A percentile compares a stretch with the other conserved stretches of the same genome.
These are phyloP conservation scores for Agrilus cyanescens DNA, from an alignment of 2,888 invertebrate species.

Conservation along the genomic window DNA sequence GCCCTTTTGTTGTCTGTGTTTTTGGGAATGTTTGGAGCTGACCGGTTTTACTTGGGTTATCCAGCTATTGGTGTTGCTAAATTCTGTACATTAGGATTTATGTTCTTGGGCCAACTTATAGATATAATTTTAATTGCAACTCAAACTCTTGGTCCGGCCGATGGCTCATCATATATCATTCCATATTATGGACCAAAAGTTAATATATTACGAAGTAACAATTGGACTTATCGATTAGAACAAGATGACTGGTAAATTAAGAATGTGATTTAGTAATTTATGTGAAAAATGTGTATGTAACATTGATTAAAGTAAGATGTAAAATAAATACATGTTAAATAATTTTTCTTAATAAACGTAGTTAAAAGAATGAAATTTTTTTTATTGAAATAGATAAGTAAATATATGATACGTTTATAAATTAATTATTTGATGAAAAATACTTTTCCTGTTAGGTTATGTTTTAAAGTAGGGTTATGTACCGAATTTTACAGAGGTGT, in stretches of 20 bases:
- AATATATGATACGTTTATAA: too few relatives aligned
- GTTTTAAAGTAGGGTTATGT: too few relatives aligned
- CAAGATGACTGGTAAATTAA: conserved; percentile 57
- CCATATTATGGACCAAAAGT: conserved; percentile 88
- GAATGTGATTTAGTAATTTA: conserved; percentile 1
- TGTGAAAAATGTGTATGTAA: too few relatives aligned
- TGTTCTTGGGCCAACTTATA: conserved; percentile 88
- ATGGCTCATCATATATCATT: conserved; percentile 88
- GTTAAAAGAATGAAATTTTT: too few relatives aligned
- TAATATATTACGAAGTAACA: conserved; percentile 67
- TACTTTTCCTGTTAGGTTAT: too few relatives aligned
- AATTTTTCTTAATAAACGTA: too few relatives aligned
- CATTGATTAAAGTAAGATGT: too few relatives aligned
- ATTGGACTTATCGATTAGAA: conserved; percentile 70
- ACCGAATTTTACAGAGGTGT: too few relatives aligned
- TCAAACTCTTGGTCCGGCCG: conserved; percentile 87
- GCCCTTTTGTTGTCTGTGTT: conserved; percentile 89
- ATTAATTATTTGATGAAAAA: too few relatives aligned
- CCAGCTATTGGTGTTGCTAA: conserved; percentile 91
- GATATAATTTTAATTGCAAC: conserved; percentile 94
- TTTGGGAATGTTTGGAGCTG: conserved; percentile 95
- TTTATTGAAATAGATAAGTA: too few relatives aligned
- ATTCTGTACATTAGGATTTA: conserved; percentile 89
- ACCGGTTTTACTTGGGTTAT: conserved; percentile 97
- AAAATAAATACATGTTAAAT: too few relatives aligned